Evolutionary conservation across 2,797 vertebrate genomes (phyloP).

Genomic region (Muscicapa striata): DNA sequence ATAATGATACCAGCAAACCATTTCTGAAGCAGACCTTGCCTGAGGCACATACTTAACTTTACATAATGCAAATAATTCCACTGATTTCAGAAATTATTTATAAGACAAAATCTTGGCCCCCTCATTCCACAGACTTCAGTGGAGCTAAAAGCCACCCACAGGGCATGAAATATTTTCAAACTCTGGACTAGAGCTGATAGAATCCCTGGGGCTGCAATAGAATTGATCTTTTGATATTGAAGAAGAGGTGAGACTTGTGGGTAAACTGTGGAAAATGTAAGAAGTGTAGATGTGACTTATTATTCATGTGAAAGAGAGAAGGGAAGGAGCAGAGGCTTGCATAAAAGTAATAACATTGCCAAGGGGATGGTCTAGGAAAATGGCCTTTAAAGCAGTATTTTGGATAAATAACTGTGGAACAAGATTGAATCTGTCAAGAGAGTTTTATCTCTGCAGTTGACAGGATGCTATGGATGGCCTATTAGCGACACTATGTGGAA

Average conservation of each 20-base stretch:
- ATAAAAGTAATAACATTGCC: slow-evolving; percentile 8
- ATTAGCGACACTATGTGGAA: not conserved
- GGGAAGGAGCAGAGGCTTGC: not conserved
- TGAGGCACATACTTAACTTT: slow-evolving; percentile 14
- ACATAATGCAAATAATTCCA: slow-evolving; percentile 4
- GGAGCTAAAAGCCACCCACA: not conserved
- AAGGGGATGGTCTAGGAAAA: not conserved
- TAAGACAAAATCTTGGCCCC: not conserved
- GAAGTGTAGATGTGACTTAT: not conserved
- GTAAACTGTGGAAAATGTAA: not conserved
- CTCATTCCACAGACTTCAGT: not conserved
- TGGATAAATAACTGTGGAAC: not conserved
- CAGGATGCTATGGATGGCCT: not conserved
- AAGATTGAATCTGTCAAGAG: slow-evolving; percentile 37
- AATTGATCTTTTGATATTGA: slow-evolving; percentile 30
- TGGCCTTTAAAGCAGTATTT: not conserved
- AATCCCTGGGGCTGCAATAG: not conserved
- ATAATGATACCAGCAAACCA: not conserved
- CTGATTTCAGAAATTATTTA: slow-evolving; percentile 30
- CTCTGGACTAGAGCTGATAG: not conserved
- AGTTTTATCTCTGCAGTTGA: slow-evolving; percentile 44
- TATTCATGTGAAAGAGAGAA: not conserved
- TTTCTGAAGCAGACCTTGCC: slow-evolving; percentile 32
- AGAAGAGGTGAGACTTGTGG: slow-evolving; percentile 4
- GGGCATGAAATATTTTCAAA: not conserved